Base-by-base conservation (phyloP, 2,888 invertebrate species). In the Patella depressa region DNA sequence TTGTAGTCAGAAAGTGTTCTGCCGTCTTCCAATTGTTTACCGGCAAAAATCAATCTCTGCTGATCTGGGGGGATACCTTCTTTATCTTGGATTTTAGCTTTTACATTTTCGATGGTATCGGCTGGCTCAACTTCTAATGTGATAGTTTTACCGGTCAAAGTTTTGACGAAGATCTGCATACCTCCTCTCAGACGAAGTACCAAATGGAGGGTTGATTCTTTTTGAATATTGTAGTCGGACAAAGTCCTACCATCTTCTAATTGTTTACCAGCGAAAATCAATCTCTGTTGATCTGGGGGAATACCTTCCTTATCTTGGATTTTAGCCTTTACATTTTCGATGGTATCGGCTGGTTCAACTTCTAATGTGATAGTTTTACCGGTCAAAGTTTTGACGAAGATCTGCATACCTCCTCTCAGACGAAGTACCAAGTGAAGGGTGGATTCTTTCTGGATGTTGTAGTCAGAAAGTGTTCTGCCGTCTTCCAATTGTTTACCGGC, bases 401-500 rank as follows among this genome's bases (percentile, higher is more conserved):
- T 98, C 94, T 98, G 95, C 92, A 96, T 96, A 85, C 85, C 84
- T 71, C 83, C 85, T 72, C 97, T 94, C 86, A 98, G 94, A 93
- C 97, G 95, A 79, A 98, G 94, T 81, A 98, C 97, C 93, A 93
- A 85, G 92, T 98, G 97, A 83, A 98, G 94, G n/a, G 98, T 98
- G 0, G 97, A 97, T 92, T 97, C 97, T 91, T 97, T 97, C 92
- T 98, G 97, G 90, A 98, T 97, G 92, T 97, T 97, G 92, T 97
- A 97, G 90, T 98, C 97, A 0, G 96, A 96, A 45, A 98, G 93
- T 2, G 97, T 97, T 75, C 96, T 94, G 7, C 96, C 97, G 94
- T 98, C 97, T 93, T 98, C 97, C 89, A 98, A 92, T 92, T 98
- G 98, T 92, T 97, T 97, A 78, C 98, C 98, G 86, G 97, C 97